These are phyloP conservation scores for Melanocharis versteri DNA, from an alignment of 2,113 vertebrate genomes.

Conservation along the genomic window DNA sequence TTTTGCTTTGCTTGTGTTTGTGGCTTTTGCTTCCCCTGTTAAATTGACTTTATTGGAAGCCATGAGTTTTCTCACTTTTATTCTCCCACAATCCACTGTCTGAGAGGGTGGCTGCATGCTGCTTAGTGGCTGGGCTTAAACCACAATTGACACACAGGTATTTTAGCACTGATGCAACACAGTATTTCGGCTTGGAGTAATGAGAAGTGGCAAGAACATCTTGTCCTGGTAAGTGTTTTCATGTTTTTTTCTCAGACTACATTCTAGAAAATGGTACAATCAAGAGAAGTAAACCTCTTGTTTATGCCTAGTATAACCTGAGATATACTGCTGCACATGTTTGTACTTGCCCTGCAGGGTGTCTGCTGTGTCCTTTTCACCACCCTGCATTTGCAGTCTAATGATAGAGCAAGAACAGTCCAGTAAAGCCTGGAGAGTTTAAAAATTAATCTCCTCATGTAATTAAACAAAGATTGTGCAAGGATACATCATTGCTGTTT, in stretches of 20 bases:
- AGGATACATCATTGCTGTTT: background rate
- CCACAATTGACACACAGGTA: background rate
- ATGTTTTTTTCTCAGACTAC: background rate
- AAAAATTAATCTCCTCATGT: background rate
- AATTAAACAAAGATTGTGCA: background rate
- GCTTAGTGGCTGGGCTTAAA: background rate
- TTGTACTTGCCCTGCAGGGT: background rate
- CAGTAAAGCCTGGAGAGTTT: background rate
- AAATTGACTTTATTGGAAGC: background rate
- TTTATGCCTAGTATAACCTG: background rate
- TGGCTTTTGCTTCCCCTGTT: background rate
- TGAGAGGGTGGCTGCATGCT: accelerated
- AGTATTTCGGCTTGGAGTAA: background rate
- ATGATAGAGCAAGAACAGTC: background rate
- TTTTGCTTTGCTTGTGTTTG: background rate
- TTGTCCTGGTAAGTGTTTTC: background rate
- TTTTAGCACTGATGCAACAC: background rate
- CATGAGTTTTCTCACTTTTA: background rate
- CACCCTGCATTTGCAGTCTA: background rate
- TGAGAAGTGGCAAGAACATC: background rate
- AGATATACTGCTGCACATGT: background rate
- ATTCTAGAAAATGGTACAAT: background rate
- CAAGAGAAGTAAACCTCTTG: background rate
- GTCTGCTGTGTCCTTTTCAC: background rate
- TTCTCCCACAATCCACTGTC: accelerated